A percentile compares a stretch with the other conserved stretches of the same genome.
phyloP scores from a whole-genome alignment of 2,888 invertebrate genomes.

The Busseola fusca region DNA sequence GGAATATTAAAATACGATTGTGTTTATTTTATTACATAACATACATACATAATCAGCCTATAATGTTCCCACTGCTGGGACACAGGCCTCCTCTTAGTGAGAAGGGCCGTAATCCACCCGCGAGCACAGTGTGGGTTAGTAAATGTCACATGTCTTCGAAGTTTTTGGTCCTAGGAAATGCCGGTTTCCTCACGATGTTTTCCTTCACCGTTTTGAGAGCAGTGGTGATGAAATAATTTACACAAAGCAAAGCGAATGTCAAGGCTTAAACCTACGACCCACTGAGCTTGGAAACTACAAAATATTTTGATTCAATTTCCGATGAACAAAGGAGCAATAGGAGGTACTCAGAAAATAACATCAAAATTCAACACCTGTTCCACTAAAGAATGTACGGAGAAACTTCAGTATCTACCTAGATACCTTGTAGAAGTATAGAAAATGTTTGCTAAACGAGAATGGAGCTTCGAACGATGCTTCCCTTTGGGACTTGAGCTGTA shows the following conservation, averaged over 20 bases:
- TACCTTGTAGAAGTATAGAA: constrained; percentile 39
- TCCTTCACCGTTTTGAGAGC: too few species aligned
- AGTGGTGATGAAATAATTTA: too few species aligned
- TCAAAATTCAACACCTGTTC: constrained; percentile 39
- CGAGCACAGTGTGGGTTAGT: too few species aligned
- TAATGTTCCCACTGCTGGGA: too few species aligned
- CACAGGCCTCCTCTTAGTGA: too few species aligned
- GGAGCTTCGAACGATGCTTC: constrained; percentile 47
- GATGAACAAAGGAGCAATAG: constrained; percentile 5
- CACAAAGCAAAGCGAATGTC: too few species aligned
- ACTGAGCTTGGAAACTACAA: not conserved
- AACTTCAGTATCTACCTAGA: not conserved
- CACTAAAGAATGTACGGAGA: constrained; percentile 20
- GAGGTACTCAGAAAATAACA: constrained; percentile 20
- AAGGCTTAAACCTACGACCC: too few species aligned
- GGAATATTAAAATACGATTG: constrained; percentile 3
- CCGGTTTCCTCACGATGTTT: too few species aligned
- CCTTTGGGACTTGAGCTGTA: constrained; percentile 58
- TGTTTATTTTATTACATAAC: constrained; percentile 4
- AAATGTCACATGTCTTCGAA: too few species aligned
- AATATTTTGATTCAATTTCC: constrained; percentile 30
- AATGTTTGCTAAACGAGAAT: constrained; percentile 64
- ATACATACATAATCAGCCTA: too few species aligned
- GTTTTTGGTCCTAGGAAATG: too few species aligned
- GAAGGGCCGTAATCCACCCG: too few species aligned